phyloP scores from a whole-genome alignment of 2,797 vertebrate species.

The Spatula clypeata region DNA sequence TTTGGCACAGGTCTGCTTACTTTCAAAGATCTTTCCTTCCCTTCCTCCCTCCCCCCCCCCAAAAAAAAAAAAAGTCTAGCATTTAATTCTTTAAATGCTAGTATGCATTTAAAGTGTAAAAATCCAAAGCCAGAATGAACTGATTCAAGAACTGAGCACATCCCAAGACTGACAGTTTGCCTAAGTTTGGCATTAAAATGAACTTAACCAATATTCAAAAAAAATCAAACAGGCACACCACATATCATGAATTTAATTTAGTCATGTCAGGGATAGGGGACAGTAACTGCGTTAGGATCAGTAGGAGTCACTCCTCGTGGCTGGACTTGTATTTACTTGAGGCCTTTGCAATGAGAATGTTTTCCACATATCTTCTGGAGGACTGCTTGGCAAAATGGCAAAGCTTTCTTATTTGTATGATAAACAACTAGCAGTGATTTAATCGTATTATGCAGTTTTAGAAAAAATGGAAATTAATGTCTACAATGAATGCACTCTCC shows the following conservation, averaged over 20 bases:
- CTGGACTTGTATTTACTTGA: neutral
- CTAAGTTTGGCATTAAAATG: neutral
- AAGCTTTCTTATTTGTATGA: neutral
- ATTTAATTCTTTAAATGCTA: too few relatives aligned
- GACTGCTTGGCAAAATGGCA: neutral
- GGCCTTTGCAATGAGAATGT: neutral
- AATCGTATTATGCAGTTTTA: neutral
- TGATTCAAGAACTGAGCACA: neutral
- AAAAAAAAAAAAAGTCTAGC: neutral
- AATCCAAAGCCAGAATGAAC: neutral
- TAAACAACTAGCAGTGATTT: constrained; percentile 12
- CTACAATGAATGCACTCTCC: constrained; percentile 32
- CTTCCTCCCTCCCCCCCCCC: neutral
- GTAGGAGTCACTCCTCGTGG: neutral
- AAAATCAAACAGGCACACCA: neutral
- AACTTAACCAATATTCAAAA: neutral
- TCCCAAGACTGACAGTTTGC: neutral
- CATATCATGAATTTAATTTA: neutral
- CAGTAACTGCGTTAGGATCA: neutral
- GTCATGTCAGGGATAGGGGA: neutral
- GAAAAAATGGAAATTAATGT: constrained; percentile 7
- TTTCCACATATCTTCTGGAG: neutral
- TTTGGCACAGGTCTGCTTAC: neutral
- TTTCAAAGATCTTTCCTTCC: neutral
- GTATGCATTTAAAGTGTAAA: neutral